Evolutionary conservation across 1,140 invertebrate species (phyloP).

Genomic region (Samia ricini): DNA sequence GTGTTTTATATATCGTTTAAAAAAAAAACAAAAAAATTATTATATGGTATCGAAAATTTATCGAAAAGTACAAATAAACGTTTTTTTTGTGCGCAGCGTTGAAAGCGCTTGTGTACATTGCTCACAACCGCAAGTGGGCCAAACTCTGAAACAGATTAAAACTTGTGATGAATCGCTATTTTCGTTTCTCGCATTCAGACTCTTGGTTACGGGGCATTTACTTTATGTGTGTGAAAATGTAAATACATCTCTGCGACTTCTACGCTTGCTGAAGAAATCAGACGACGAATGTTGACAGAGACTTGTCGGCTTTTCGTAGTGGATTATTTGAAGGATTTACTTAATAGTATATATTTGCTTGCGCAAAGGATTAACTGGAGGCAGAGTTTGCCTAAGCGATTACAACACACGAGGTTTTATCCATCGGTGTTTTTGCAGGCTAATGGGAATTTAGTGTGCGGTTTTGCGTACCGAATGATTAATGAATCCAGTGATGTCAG

Average conservation of each 20-base stretch:
- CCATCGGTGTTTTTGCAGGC: slow-evolving; percentile 38
- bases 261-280: slow-evolving; percentile 51
- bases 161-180: slow-evolving; percentile 69
- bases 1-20: too few species aligned
- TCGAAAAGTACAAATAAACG: too few species aligned
- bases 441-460: slow-evolving; percentile 24
- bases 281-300: slow-evolving; percentile 55
- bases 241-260: slow-evolving; percentile 56
- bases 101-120: slow-evolving; percentile 26
- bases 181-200: slow-evolving; percentile 51
- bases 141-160: slow-evolving; percentile 65
- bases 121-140: slow-evolving; percentile 52
- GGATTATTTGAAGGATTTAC: slow-evolving; percentile 65
- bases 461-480: slow-evolving; percentile 22
- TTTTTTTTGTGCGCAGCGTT: slow-evolving; percentile 16
- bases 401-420: slow-evolving; percentile 33
- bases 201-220: slow-evolving; percentile 59
- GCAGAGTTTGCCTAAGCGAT: slow-evolving; percentile 44
- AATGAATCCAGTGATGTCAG: slow-evolving; percentile 21
- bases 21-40: too few species aligned
- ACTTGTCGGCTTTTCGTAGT: slow-evolving; percentile 56
- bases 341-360: slow-evolving; percentile 59
- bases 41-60: too few species aligned
- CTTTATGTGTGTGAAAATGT: slow-evolving; percentile 70
- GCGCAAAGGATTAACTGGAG: slow-evolving; percentile 46